These are phyloP conservation scores for Gortyna flavago DNA, from an alignment of 2,888 invertebrate species.

Conservation along the genomic window DNA sequence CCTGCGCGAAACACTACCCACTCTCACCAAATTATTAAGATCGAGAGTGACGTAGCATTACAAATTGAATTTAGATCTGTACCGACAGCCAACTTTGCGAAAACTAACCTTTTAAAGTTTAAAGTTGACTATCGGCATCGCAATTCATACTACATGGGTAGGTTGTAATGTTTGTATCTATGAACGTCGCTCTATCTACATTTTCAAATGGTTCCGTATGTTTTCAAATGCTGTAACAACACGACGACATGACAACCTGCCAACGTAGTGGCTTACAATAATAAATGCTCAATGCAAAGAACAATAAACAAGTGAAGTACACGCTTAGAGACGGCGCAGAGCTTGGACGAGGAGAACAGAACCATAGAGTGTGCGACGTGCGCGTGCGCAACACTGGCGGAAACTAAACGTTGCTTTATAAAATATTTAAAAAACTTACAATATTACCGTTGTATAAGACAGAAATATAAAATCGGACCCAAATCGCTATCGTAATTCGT, in stretches of 20 bases:
- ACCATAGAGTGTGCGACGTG: conserved; percentile 62
- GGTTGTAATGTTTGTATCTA: conserved; percentile 32
- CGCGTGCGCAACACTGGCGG: conserved; percentile 62
- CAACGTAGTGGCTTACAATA: conserved; percentile 39
- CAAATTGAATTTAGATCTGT: conserved; percentile 27
- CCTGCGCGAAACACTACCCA: conserved; percentile 5
- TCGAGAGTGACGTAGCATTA: conserved; percentile 35
- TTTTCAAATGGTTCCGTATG: conserved; percentile 17
- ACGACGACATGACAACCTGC: conserved; percentile 46
- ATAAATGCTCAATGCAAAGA: conserved; percentile 51
- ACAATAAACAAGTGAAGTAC: conserved; percentile 60
- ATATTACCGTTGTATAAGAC: conserved; percentile 86
- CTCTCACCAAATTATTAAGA: conserved; percentile 11
- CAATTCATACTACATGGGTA: conserved; percentile 22
- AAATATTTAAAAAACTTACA: conserved; percentile 88
- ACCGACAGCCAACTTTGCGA: conserved; percentile 16
- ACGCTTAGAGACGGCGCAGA: conserved; percentile 78
- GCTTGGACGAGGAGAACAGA: conserved; percentile 71
- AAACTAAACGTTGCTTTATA: conserved; percentile 76
- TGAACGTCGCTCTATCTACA: conserved; percentile 30
- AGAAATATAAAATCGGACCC: conserved; percentile 89
- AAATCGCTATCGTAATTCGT: conserved; percentile 86
- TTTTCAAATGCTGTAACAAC: conserved; percentile 31
- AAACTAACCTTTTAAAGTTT: neutral
- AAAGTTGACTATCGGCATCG: conserved; percentile 17